Evolutionary conservation across 2,797 vertebrate genomes (phyloP).

Genomic region (Thalassophryne amazonica): DNA sequence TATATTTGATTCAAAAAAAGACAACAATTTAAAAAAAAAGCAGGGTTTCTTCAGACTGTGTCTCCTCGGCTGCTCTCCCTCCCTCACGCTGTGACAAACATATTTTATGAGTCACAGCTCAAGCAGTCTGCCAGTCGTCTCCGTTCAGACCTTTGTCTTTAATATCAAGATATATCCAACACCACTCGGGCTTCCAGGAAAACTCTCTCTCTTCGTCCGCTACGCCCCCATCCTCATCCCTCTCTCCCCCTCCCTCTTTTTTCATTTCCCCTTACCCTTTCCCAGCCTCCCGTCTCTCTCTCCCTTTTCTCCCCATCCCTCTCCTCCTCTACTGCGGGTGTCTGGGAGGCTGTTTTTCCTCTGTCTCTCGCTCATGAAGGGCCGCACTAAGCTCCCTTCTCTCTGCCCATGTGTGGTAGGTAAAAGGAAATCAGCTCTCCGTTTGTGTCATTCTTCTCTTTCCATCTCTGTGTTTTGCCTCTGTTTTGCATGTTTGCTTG

Average conservation of each 20-base stretch:
- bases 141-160: slow-evolving; percentile 62
- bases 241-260: slow-evolving; percentile 40
- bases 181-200: slow-evolving; percentile 72
- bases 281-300: slow-evolving; percentile 53
- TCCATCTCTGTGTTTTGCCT: slow-evolving; percentile 59
- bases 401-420: slow-evolving; percentile 95
- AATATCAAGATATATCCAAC: slow-evolving; percentile 61
- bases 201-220: slow-evolving; percentile 63
- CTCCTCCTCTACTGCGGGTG: slow-evolving; percentile 77
- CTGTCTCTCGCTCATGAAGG: slow-evolving; percentile 86
- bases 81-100: slow-evolving; percentile 67
- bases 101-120: slow-evolving; percentile 78
- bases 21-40: slow-evolving; percentile 32
- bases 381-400: slow-evolving; percentile 89
- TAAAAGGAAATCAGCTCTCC: slow-evolving; percentile 75
- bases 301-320: slow-evolving; percentile 59
- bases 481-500: slow-evolving; percentile 70
- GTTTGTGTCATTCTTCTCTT: slow-evolving; percentile 65
- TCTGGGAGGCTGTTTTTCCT: slow-evolving; percentile 78
- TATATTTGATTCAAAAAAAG: slow-evolving; percentile 2
- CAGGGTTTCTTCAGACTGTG: slow-evolving; percentile 37
- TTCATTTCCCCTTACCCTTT: slow-evolving; percentile 53
- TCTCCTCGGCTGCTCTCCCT: slow-evolving; percentile 57
- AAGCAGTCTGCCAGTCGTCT: slow-evolving; percentile 63
- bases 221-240: slow-evolving; percentile 33